These are phyloP conservation scores for Scarus forsteni DNA, from an alignment of 2,797 vertebrate species.

Conservation along the genomic window DNA sequence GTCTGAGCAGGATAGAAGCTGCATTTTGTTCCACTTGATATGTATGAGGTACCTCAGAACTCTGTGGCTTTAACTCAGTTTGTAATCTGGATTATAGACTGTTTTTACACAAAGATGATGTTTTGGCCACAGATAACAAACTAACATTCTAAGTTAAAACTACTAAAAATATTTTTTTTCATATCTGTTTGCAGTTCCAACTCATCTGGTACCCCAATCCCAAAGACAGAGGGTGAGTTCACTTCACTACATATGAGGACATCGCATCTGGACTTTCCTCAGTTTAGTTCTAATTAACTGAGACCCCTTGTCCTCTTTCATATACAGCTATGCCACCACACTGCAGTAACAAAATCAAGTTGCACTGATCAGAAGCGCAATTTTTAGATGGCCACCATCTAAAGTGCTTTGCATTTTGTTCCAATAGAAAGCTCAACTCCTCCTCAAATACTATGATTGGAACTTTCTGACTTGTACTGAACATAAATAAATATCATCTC, in stretches of 20 bases:
- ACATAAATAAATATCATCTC: too few species aligned
- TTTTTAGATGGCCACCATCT: too few species aligned
- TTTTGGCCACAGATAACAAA: slow-evolving; percentile 61
- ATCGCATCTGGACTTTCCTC: too few species aligned
- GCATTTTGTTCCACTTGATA: slow-evolving; percentile 42
- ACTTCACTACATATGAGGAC: not conserved
- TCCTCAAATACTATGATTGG: too few species aligned
- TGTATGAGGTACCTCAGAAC: slow-evolving; percentile 17
- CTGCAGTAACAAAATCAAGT: too few species aligned
- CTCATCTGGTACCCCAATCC: slow-evolving; percentile 76
- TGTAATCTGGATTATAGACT: slow-evolving; percentile 14
- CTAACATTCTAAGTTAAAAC: not conserved
- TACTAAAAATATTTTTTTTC: not conserved
- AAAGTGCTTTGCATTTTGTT: too few species aligned
- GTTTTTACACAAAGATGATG: slow-evolving; percentile 15
- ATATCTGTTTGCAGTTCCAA: slow-evolving; percentile 63
- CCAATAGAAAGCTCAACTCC: too few species aligned
- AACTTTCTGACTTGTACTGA: too few species aligned
- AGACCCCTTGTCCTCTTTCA: too few species aligned
- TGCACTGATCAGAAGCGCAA: too few species aligned
- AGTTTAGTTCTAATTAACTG: too few species aligned
- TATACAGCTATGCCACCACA: too few species aligned
- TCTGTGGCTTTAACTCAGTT: slow-evolving; percentile 63
- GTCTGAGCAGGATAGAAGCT: slow-evolving; percentile 34
- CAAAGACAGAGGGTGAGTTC: slow-evolving; percentile 83